phyloP scores from a whole-genome alignment of 1,140 invertebrate species.

The Bombus breviceps region DNA sequence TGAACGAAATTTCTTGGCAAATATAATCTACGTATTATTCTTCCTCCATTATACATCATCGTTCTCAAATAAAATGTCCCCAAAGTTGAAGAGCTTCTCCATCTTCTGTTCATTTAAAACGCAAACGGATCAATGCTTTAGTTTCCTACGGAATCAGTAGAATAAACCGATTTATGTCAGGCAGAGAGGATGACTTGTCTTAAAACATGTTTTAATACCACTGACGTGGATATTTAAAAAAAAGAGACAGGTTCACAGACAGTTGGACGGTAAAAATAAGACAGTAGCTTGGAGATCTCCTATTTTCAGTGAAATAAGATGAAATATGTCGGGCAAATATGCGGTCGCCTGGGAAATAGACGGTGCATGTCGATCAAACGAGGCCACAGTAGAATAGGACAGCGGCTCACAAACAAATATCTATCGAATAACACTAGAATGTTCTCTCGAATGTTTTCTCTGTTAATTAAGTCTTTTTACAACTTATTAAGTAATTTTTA shows the following conservation, averaged over 20 bases:
- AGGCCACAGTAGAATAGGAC: slow-evolving; percentile 7
- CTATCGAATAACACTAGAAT: too few relatives aligned
- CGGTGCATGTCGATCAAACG: background rate
- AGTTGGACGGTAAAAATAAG: background rate
- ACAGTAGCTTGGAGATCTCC: background rate
- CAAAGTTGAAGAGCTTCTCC: background rate
- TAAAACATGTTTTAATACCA: background rate
- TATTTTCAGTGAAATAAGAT: background rate
- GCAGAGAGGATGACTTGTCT: background rate
- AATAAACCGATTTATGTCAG: background rate
- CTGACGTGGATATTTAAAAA: background rate
- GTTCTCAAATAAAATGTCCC: background rate
- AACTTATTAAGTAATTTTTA: background rate
- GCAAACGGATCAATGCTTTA: too few relatives aligned
- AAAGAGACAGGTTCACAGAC: background rate
- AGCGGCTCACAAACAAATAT: background rate
- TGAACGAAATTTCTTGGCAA: background rate
- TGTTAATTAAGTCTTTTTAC: background rate
- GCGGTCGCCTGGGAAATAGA: background rate
- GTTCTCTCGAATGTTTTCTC: background rate
- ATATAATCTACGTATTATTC: background rate
- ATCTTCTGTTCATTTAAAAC: background rate
- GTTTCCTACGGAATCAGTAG: background rate
- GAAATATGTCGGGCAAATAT: background rate
- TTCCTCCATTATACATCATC: background rate